phyloP scores from a whole-genome alignment of 1,140 invertebrate species.

The Pentalonia nigronervosa region DNA sequence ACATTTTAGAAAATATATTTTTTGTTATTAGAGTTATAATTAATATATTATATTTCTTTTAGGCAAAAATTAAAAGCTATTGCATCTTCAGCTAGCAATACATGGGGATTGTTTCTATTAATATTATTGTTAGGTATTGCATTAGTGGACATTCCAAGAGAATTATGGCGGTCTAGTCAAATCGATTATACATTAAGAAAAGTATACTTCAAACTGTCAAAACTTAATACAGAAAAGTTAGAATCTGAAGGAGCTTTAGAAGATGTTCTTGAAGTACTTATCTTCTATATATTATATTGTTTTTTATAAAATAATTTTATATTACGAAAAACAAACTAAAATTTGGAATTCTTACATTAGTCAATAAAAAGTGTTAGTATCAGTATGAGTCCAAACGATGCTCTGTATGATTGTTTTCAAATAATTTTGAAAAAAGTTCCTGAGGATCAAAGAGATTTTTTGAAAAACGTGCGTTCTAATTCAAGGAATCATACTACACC shows the following conservation, averaged over 20 bases:
- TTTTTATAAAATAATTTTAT: neutral
- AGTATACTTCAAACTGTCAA: constrained; percentile 96
- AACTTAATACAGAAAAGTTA: constrained; percentile 93
- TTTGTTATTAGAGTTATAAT: neutral
- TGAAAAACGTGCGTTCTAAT: constrained; percentile 42
- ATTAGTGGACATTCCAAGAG: constrained; percentile 92
- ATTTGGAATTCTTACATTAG: constrained; percentile 27
- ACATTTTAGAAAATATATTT: neutral
- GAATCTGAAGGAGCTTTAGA: constrained; percentile 96
- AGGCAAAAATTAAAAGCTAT: constrained; percentile 93
- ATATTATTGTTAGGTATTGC: constrained; percentile 96
- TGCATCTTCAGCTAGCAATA: constrained; percentile 98
- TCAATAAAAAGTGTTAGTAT: constrained; percentile 55
- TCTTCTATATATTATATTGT: constrained; percentile 49
- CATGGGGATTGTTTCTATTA: constrained; percentile 97
- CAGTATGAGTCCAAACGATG: constrained; percentile 26
- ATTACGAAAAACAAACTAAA: neutral
- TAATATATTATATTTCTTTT: constrained; percentile 60
- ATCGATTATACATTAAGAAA: constrained; percentile 83
- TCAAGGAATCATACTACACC: constrained; percentile 6
- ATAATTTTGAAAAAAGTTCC: constrained; percentile 56
- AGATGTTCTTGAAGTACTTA: constrained; percentile 86
- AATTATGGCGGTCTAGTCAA: constrained; percentile 85
- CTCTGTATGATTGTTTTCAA: constrained; percentile 47
- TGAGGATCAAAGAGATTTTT: constrained; percentile 37